Evolutionary conservation across 2,113 vertebrate species (phyloP).

Genomic region (Chionodraco myersi): DNA sequence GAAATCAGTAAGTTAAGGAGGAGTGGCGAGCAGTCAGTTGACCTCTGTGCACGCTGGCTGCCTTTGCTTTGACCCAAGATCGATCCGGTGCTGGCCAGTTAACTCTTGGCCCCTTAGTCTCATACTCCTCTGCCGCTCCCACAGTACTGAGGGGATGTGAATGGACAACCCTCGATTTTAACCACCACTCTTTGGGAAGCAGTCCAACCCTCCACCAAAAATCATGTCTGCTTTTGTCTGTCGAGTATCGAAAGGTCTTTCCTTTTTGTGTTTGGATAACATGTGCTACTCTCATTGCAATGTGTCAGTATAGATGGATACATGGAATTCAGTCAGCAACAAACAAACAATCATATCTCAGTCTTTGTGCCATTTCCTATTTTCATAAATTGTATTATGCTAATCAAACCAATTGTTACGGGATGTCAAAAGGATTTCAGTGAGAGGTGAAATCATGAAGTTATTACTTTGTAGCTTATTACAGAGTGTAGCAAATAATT

Average conservation of each 20-base stretch:
- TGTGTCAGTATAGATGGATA: not conserved
- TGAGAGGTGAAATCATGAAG: constrained; percentile 15
- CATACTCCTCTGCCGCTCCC: constrained; percentile 43
- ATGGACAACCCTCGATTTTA: constrained; percentile 40
- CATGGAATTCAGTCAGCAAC: not conserved
- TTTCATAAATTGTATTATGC: constrained; percentile 13
- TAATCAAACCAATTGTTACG: not conserved
- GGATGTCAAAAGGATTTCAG: constrained; percentile 31
- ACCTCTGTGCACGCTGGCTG: constrained; percentile 57
- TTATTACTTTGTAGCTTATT: constrained; percentile 30
- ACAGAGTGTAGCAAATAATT: constrained; percentile 33
- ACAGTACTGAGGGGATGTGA: constrained; percentile 47
- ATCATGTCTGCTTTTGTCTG: not conserved
- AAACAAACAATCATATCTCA: not conserved
- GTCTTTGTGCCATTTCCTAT: not conserved
- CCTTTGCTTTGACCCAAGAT: constrained; percentile 68
- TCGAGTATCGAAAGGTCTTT: not conserved
- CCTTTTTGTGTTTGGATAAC: not conserved
- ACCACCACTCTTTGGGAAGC: constrained; percentile 15
- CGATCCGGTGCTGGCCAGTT: constrained; percentile 69
- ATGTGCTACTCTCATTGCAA: not conserved
- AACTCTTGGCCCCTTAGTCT: constrained; percentile 59
- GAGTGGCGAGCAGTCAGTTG: constrained; percentile 62
- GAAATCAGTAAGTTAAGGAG: constrained; percentile 77
- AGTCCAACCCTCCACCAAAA: constrained; percentile 5